Conservation (phyloP, 92 coral and sea anemone species). For the Muricea muricata region DNA sequence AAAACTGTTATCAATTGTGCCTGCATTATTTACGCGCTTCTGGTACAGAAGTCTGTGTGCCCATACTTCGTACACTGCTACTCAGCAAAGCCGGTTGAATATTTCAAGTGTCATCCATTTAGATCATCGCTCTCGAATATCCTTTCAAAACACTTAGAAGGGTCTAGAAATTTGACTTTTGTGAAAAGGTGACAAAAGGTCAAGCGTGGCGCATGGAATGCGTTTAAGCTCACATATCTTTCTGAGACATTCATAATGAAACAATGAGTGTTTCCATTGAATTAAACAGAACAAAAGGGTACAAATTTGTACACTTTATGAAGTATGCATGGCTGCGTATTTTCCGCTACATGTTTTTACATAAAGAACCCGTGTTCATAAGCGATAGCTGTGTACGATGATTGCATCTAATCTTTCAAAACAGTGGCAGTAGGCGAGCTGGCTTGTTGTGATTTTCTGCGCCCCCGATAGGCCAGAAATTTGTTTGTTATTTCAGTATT, state of each 20-base stretch:
- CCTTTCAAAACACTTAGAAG: background rate
- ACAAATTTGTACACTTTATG: background rate
- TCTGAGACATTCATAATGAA: background rate
- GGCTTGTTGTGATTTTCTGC: slow-evolving; percentile 8
- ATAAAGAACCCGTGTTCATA: background rate
- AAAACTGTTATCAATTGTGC: slow-evolving; percentile 24
- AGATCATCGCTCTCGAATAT: background rate
- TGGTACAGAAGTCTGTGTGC: background rate
- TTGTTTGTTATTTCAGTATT: background rate
- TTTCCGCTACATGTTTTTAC: background rate
- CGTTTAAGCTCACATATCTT: background rate
- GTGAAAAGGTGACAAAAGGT: slow-evolving; percentile 2
- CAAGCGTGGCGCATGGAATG: background rate
- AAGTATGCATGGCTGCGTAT: too few relatives aligned
- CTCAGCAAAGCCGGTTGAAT: background rate
- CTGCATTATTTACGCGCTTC: slow-evolving; percentile 32
- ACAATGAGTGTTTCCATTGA: background rate
- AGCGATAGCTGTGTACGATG: background rate
- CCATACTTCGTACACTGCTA: too few relatives aligned
- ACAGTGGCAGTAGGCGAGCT: background rate
- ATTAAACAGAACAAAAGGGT: background rate
- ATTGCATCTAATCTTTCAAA: slow-evolving; percentile 8
- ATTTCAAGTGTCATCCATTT: background rate
- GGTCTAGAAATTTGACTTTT: background rate
- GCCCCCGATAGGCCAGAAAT: slow-evolving; percentile 6